Percentiles rank a stretch among this genome's conserved stretches.
phyloP scores from a whole-genome alignment of 2,113 vertebrate genomes.

The Anoplopoma fimbria region DNA sequence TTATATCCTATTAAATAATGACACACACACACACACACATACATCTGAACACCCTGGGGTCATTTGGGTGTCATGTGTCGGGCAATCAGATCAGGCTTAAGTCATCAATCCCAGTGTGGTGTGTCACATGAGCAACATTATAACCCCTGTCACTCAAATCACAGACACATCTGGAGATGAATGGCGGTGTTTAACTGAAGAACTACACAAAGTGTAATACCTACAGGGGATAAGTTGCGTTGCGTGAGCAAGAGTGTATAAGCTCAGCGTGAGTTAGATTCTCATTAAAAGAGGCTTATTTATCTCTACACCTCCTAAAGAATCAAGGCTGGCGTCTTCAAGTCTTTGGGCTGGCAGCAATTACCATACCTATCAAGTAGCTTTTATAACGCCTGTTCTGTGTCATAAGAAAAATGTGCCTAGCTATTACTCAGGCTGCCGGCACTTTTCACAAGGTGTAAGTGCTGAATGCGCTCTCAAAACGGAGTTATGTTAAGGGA shows the following conservation, averaged over 20 bases:
- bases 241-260: conserved; percentile 57
- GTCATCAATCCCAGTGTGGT: not conserved
- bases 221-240: conserved; percentile 64
- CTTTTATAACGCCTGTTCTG: conserved; percentile 67
- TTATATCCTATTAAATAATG: not conserved
- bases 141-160: conserved; percentile 11
- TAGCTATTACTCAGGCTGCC: conserved; percentile 64
- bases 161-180: conserved; percentile 42
- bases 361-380: conserved; percentile 77
- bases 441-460: conserved; percentile 58
- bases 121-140: not conserved
- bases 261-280: conserved; percentile 72
- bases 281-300: conserved; percentile 81
- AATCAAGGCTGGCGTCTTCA: conserved; percentile 70
- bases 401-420: conserved; percentile 60
- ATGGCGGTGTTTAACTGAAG: conserved; percentile 52
- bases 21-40: conserved; percentile 22
- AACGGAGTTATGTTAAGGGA: conserved; percentile 58
- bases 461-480: conserved; percentile 47
- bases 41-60: not conserved
- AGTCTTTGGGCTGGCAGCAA: conserved; percentile 73
- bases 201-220: conserved; percentile 72
- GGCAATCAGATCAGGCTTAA: conserved; percentile 1
- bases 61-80: not conserved
- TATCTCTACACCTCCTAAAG: conserved; percentile 73